Base-by-base conservation (phyloP, 64 coral and sea anemone genomes). In the Pocillopora damicornis region DNA sequence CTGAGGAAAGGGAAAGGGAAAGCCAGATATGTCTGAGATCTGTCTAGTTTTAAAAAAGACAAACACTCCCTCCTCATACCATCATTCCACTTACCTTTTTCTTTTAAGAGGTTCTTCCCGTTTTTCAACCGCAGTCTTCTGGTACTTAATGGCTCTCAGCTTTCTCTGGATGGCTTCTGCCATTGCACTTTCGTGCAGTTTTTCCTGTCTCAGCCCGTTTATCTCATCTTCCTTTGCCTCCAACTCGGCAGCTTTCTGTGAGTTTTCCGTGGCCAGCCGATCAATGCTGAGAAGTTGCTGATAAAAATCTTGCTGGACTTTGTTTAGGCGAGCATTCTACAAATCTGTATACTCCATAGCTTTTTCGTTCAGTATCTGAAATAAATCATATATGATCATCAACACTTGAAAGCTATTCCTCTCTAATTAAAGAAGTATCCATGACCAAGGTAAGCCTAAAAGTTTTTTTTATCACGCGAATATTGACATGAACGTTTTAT, bases 171-270 rank as follows among this genome's bases (percentile, higher is more conserved):
- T 98, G 14, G 95, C 90, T 77, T 98, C 95, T 82, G 92, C 68
- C 95, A 98, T 98, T 86, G 94, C 94, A 13, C 92, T 98, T 83
- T 94, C 61, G 45, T 89, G 79, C 35, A 94, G 81, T 35, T 92
- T 92, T 77, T 98, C 95, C 72, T 98, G 95, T 80, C 94, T 98
- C 26, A 98, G 76, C 30, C 87, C 74, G 37, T 90, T 98, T 63
- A 98, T 98, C 68, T 98, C 92, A 73, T 98, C 95, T 92, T 98
- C 95, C 59, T 93, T 98, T 25, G 95, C 95, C 61, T 98, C 94
- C 51, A 98, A 77, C 75, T 98, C 95, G 18, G 92, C 89, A 30
- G 92, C 92, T 51, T 98, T 98, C 59, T 98, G 95, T 0, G 92
- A 86, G 15, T 98, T 98, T 78, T 98, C 95, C 23, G 93, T 87